Conservation (phyloP, 2,113 vertebrate species). For the Nothocercus julius region DNA sequence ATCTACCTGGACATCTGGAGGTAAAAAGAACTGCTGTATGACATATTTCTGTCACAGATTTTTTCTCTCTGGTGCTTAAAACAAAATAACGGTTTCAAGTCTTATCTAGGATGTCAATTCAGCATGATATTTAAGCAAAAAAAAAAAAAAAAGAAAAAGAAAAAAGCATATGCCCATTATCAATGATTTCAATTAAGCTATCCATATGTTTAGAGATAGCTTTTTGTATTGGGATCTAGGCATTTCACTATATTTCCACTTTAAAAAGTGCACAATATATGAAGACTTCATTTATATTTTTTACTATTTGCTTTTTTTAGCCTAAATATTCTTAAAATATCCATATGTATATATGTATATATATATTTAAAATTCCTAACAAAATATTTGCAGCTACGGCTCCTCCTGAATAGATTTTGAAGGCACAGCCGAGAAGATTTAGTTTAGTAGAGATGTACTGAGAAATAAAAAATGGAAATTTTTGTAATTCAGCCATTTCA, state of each 20-base stretch:
- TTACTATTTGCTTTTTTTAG: neutral
- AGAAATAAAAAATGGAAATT: neutral
- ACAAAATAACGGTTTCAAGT: neutral
- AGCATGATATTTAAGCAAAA: neutral
- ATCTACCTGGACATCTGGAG: neutral
- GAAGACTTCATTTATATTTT: neutral
- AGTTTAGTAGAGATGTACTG: neutral
- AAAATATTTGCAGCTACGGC: neutral
- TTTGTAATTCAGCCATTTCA: constrained; percentile 23
- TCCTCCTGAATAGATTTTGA: neutral
- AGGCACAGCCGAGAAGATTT: neutral
- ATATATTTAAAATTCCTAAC: neutral
- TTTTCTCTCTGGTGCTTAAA: neutral
- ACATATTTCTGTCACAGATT: neutral
- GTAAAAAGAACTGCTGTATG: neutral
- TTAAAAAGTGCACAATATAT: neutral
- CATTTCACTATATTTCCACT: neutral
- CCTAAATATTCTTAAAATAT: neutral
- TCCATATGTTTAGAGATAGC: neutral
- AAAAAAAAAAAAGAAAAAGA: neutral
- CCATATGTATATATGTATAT: neutral
- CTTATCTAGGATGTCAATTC: neutral
- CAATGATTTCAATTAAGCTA: neutral
- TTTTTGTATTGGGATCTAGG: neutral
- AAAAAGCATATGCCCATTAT: neutral